Conservation (phyloP, 2,113 vertebrate species). For the Pelecanoides urinatrix region DNA sequence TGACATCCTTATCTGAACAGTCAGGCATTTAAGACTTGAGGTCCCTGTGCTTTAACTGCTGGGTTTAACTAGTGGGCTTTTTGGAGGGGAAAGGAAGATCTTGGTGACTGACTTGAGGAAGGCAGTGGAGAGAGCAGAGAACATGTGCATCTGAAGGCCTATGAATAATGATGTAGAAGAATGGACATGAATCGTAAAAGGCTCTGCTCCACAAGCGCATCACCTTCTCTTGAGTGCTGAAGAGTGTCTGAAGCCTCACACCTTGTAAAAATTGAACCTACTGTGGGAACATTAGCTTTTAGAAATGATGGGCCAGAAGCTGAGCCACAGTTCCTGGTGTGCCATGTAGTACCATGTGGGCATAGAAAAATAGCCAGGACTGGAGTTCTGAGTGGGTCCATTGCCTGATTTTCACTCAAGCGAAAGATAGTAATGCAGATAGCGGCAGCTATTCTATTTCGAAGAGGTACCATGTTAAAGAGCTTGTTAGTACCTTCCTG, state of each 20-base stretch:
- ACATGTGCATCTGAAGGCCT: background rate
- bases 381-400: background rate
- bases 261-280: background rate
- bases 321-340: background rate
- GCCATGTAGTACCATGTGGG: background rate
- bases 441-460: background rate
- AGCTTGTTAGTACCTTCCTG: constrained; percentile 11
- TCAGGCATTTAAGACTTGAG: background rate
- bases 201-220: background rate
- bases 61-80: background rate
- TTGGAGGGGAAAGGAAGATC: background rate
- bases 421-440: background rate
- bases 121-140: background rate
- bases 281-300: background rate
- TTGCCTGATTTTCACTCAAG: background rate
- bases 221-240: background rate
- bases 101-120: background rate
- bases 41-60: background rate
- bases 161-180: background rate
- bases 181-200: background rate
- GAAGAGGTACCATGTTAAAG: background rate
- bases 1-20: background rate
- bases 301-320: background rate
- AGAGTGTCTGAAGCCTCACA: background rate
- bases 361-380: background rate